Conservation (phyloP, 2,888 invertebrate species). For the Lochmaea crataegi region DNA sequence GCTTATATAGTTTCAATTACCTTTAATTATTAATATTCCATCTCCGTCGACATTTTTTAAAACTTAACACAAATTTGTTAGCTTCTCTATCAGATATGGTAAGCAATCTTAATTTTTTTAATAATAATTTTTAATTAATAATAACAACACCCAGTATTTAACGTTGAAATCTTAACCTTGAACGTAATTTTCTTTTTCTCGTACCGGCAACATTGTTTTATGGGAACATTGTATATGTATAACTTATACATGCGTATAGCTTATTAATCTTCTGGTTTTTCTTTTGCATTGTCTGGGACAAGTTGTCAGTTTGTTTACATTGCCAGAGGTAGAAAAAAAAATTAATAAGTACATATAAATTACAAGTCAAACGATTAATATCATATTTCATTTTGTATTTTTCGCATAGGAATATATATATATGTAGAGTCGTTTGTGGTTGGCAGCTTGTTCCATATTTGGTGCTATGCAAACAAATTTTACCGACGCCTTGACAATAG, state of each 20-base stretch:
- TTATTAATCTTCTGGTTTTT: conserved; percentile 39
- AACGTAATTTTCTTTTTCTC: conserved; percentile 9
- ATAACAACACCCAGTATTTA: conserved; percentile 12
- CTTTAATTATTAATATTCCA: too few relatives aligned
- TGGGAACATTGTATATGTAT: conserved; percentile 13
- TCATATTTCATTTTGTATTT: conserved; percentile 38
- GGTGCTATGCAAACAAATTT: conserved; percentile 44
- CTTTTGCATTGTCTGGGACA: conserved; percentile 39
- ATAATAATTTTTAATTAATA: too few relatives aligned
- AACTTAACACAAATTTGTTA: not conserved
- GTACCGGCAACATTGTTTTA: conserved; percentile 23
- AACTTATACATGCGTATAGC: conserved; percentile 32
- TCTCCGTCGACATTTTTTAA: not conserved
- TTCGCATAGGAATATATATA: conserved; percentile 9
- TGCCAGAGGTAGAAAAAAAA: conserved; percentile 16
- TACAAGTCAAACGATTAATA: conserved; percentile 35
- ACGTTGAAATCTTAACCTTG: conserved; percentile 16
- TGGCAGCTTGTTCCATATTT: conserved; percentile 43
- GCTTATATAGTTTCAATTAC: too few relatives aligned
- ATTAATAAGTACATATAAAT: conserved; percentile 36
- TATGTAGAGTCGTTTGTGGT: conserved; percentile 22
- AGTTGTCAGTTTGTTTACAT: conserved; percentile 38
- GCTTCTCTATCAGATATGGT: not conserved
- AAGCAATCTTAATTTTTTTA: conserved; percentile 1
- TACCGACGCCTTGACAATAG: conserved; percentile 42